Evolutionary conservation across 2,888 invertebrate genomes (phyloP).

Genomic region (Leptinotarsa tumamoca): DNA sequence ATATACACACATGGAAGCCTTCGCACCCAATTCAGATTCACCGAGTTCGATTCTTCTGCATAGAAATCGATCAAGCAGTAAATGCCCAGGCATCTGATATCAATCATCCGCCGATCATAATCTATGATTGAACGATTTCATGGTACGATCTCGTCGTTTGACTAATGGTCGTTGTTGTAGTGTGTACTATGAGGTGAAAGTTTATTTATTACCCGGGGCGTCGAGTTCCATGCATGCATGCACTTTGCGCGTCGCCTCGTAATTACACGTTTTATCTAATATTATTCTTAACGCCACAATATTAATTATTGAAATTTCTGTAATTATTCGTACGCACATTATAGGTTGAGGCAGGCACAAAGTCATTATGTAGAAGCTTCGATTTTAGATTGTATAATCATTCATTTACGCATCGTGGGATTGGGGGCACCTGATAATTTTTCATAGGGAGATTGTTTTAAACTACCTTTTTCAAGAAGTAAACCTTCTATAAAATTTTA

Average conservation of each 20-base stretch:
- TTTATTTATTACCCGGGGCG: constrained; percentile 27
- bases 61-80: constrained; percentile 9
- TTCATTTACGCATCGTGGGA: constrained; percentile 10
- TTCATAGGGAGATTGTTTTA: neutral
- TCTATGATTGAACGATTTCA: constrained; percentile 19
- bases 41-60: neutral
- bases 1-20: neutral
- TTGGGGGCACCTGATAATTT: neutral
- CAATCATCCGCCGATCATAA: constrained; percentile 15
- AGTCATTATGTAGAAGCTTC: constrained; percentile 13
- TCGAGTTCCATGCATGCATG: constrained; percentile 16
- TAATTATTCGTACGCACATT: constrained; percentile 38
- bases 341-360: constrained; percentile 18
- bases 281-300: constrained; percentile 39
- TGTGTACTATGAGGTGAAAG: constrained; percentile 21
- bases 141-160: constrained; percentile 21
- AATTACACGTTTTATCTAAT: constrained; percentile 40
- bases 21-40: constrained; percentile 1
- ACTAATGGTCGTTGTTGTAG: constrained; percentile 18
- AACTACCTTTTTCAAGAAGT: too few species aligned
- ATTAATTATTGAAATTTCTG: constrained; percentile 33
- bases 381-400: constrained; percentile 8
- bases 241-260: constrained; percentile 25
- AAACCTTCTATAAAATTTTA: too few species aligned
- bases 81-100: constrained; percentile 12